Base-by-base conservation (phyloP, 2,113 vertebrate species). In the Siniperca knerii region DNA sequence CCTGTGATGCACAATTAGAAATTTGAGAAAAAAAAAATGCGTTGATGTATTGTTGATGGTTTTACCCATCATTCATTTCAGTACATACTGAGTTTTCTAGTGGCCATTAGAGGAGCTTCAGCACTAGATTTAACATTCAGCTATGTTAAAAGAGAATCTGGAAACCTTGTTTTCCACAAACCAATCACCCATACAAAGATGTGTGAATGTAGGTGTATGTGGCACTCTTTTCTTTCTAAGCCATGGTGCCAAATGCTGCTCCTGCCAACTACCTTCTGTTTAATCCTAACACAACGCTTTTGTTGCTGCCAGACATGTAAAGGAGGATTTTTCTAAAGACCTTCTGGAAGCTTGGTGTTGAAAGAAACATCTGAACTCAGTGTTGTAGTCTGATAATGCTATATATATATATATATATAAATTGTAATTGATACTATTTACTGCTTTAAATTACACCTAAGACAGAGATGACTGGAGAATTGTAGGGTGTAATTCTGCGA, bases 401-500 rank as follows among this genome's bases (percentile, higher is more conserved):
- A 37, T 37, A 4, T 37, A 44, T 42, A 8, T 57, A 40, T 37
- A 37, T 37, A 4, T 37, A 44, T 42, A 8, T 57, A 40, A 72
- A 55, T 18, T 12, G 60, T 13, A 6, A 23, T 35, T 64, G 42
- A 52, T 29, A 29, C 29, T 29, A 8, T 8, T 25, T n/a, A 21
- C 66, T 58, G 21, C 60, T 70, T 72, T 44, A 44, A 83, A 79
- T 77, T 79, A n/a, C 75, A 64, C 11, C 48, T 40, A 15, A 33
- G 79, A 61, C 58, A 4, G 64, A 52, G 81, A 73, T 62, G 62
- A 52, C 66, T 67, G 69, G 25, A 76, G 82, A 71, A 64, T 10
- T 46, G 40, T 8, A 2, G 73, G 70, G 70, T 76, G 76, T 83
- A 69, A 55, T 77, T 88, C 77, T 66, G 83, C 16, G 58, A 64